Evolutionary conservation across 2,797 vertebrate genomes (phyloP), one percentile per base, ranked within the genome.

Genomic region (Babyrousa celebensis): DNA sequence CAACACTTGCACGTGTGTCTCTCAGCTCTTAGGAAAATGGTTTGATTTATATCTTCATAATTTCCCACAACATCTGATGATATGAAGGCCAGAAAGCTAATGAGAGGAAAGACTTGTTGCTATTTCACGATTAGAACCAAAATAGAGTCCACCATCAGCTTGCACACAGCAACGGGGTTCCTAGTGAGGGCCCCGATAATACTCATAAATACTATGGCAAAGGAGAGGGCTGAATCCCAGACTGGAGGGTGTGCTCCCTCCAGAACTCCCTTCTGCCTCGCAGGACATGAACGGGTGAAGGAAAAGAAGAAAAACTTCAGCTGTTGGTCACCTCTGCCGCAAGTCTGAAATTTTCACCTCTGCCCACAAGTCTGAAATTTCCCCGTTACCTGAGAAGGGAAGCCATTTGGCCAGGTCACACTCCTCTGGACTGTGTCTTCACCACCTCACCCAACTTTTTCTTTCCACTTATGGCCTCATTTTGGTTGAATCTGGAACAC

Each of bases 401-500:
- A 89, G 36, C 79, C 72, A 85, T 8, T 25, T 60, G 85, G 62
- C 58, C 58, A 78, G 9, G 21, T 52, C 58, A 52, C 21, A 21
- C 1, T 10, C 40, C 86, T 56, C 84, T 84, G 54, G 43, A 71
- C 7, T 27, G 36, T 11, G 32, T 48, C 32, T 23, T 75, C 5
- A 16, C 12, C 40, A 12, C 75, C 52, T 91, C 32, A 21, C 65
- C 75, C 79, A 72, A 20, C 77, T 74, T 78, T 94, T 77, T 79
- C 70, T 78, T 94, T 77, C 83, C 70, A 86, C 54, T 78, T 83
- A 60, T 0, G 36, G 65, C 70, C 52, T 94, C 48, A 43, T 91
- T 96, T 80, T 90, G 48, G 56, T 60, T 96, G 91, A 85, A 91
- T 82, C 68, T 84, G 80, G 84, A 93, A 96, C 70, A 95, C 20